These are phyloP conservation scores for Pseudotriccus pelzelni DNA, from an alignment of 2,797 vertebrate genomes.

Conservation along the genomic window DNA sequence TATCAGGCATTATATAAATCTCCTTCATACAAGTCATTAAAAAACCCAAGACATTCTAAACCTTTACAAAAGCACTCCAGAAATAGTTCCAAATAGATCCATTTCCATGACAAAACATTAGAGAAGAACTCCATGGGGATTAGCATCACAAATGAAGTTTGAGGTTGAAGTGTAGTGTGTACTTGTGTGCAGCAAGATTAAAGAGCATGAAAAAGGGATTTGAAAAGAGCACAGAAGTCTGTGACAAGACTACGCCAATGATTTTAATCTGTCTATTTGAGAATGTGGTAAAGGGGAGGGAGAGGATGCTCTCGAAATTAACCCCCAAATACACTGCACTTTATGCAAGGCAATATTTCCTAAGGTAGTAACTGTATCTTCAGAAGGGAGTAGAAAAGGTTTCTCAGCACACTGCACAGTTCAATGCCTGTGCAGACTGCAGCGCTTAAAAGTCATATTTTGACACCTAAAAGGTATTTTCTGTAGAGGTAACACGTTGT, in stretches of 20 bases:
- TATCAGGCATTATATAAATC: slow-evolving; percentile 80
- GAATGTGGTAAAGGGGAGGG: neutral
- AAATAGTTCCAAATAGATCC: slow-evolving; percentile 74
- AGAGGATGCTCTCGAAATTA: neutral
- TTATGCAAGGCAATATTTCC: neutral
- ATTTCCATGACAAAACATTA: slow-evolving; percentile 69
- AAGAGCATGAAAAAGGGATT: slow-evolving; percentile 39
- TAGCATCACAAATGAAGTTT: slow-evolving; percentile 67
- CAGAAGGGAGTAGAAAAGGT: slow-evolving; percentile 5
- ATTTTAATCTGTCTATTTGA: slow-evolving; percentile 18
- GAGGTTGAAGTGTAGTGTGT: slow-evolving; percentile 56
- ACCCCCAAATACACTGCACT: neutral
- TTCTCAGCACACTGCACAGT: slow-evolving; percentile 29
- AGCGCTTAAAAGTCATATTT: neutral
- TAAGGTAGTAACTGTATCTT: neutral
- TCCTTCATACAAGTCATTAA: slow-evolving; percentile 80
- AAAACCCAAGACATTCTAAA: slow-evolving; percentile 72
- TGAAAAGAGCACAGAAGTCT: slow-evolving; percentile 29
- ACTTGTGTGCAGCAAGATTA: slow-evolving; percentile 44
- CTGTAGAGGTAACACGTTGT: slow-evolving; percentile 41
- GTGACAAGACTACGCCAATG: neutral
- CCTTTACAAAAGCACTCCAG: slow-evolving; percentile 78
- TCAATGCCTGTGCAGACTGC: neutral
- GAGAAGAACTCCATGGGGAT: slow-evolving; percentile 64
- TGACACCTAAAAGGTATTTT: slow-evolving; percentile 21